A percentile compares a stretch with the other conserved stretches of the same genome.
phyloP scores from a whole-genome alignment of 1,140 invertebrate species.

The Achatina immaculata region DNA sequence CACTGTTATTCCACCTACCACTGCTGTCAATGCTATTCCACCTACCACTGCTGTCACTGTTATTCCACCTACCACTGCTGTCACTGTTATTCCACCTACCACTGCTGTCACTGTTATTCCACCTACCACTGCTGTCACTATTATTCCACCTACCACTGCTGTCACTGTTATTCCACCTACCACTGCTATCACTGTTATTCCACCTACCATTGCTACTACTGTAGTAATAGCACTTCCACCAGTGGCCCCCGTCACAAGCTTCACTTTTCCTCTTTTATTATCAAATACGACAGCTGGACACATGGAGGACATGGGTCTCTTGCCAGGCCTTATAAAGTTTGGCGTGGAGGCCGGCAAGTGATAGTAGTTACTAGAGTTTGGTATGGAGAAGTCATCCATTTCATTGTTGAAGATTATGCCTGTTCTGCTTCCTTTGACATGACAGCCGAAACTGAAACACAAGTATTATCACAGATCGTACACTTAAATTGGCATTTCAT shows the following conservation, averaged over 20 bases:
- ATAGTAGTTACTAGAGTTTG: constrained; percentile 82
- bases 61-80: too few species aligned
- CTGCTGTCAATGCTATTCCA: too few species aligned
- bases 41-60: too few species aligned
- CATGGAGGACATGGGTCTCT: constrained; percentile 93
- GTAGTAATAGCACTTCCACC: constrained; percentile 90
- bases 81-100: too few species aligned
- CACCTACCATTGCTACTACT: background rate
- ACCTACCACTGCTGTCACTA: background rate
- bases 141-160: too few species aligned
- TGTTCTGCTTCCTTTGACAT: constrained; percentile 76
- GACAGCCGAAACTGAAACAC: constrained; percentile 68
- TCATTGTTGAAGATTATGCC: constrained; percentile 94
- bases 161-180: too few species aligned
- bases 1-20: too few species aligned
- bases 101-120: too few species aligned
- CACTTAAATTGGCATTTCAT: background rate
- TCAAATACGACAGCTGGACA: constrained; percentile 84
- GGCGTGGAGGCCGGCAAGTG: constrained; percentile 81
- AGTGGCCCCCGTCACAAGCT: constrained; percentile 88
- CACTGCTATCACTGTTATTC: too few species aligned
- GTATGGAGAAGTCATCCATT: constrained; percentile 95
- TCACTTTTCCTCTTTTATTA: constrained; percentile 79
- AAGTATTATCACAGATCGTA: background rate
- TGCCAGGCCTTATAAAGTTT: constrained; percentile 85